Evolutionary conservation across 2,797 vertebrate genomes (phyloP), one percentile per base, ranked within the genome.

Genomic region (Caiman crocodilus): DNA sequence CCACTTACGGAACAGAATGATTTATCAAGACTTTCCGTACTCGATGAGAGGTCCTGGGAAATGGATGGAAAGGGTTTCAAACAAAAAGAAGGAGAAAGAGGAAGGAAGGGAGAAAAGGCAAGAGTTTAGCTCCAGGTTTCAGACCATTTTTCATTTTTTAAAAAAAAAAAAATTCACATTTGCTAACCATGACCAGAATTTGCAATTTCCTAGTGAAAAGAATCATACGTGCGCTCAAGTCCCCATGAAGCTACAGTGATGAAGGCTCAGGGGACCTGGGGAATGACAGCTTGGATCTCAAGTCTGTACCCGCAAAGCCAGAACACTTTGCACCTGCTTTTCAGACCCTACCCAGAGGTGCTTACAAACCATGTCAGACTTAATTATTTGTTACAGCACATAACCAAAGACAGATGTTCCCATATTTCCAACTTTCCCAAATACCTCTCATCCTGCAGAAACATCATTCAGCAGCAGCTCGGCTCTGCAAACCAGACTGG

Each of bases 1-100:
- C 95, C 97, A 99, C 99, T 99, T 99, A 99, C 99, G 95, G 99
- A 98, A 98, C 98, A 97, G 97, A 98, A 94, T 96, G 98, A 98
- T 94, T 98, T 98, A 97, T 98, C 98, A 97, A 99, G 98, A 98
- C 98, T 99, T 97, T 99, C 99, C 90, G 97, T 98, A 97, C 98
- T 99, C 98, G 98, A 99, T 96, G 98, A 98, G 98, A 98, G 97
- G 96, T 99, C 99, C 99, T 99, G 98, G 98, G 98, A 98, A 98
- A 98, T 81, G 98, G 91, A 96, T 58, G 92, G 83, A 35, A 94
- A 90, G 57, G 14, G 35, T 13, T 16, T 50, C 4, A 21, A 73
- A 55, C 6, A n/a, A 73, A 56, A 61, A 61, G 42, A 89, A 64
- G 88, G 90, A 93, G 83, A 76, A 84, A 92, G 91, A 60, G 67